A percentile compares a stretch with the other conserved stretches of the same genome.
Conservation (phyloP, 2,113 vertebrate species). For the Tupaia chinensis region DNA sequence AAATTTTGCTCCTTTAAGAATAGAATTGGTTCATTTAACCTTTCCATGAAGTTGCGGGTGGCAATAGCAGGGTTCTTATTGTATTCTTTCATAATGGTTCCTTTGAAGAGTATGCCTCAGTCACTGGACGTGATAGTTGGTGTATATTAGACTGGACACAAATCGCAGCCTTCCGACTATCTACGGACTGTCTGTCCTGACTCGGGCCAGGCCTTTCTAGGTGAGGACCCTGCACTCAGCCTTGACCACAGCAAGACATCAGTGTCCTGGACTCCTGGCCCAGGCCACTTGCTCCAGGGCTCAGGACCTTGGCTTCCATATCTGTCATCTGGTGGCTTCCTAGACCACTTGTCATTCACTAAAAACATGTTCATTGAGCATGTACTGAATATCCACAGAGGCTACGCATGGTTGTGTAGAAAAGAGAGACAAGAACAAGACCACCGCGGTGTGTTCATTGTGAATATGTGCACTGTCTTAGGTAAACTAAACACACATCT, state of each 20-base stretch:
- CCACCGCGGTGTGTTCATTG: accelerated
- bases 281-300: not conserved
- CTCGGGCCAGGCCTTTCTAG: not conserved
- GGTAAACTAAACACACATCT: accelerated
- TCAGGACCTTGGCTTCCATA: not conserved
- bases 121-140: not conserved
- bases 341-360: not conserved
- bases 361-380: not conserved
- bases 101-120: not conserved
- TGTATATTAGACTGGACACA: not conserved
- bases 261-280: not conserved
- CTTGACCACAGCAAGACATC: accelerated
- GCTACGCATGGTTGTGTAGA: accelerated
- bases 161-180: not conserved
- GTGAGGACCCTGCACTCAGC: accelerated
- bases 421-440: too few relatives aligned
- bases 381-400: not conserved
- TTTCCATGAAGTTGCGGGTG: not conserved
- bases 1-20: not conserved
- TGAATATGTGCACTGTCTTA: accelerated
- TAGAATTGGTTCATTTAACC: not conserved
- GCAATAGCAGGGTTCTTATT: not conserved
- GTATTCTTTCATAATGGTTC: not conserved
- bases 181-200: too few relatives aligned
- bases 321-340: not conserved